phyloP scores from a whole-genome alignment of 2,888 invertebrate genomes.

The Dascillus cervinus region DNA sequence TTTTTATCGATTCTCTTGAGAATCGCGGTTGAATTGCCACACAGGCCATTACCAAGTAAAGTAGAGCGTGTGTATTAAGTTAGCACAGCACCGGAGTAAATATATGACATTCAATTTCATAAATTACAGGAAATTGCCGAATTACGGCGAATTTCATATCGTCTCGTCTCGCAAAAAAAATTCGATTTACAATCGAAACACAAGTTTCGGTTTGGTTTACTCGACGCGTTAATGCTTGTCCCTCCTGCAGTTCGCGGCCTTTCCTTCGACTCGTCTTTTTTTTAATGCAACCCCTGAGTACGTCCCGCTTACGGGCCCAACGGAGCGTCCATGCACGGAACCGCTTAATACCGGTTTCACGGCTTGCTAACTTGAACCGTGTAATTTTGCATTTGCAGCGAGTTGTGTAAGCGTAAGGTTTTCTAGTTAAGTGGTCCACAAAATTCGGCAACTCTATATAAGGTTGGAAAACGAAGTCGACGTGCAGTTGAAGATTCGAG shows the following conservation, averaged over 20 bases:
- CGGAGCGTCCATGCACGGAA: conserved; percentile 41
- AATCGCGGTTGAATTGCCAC: conserved; percentile 24
- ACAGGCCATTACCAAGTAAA: conserved; percentile 26
- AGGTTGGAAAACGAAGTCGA: conserved; percentile 36
- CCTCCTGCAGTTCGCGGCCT: too few relatives aligned
- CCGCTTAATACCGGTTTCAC: conserved; percentile 46
- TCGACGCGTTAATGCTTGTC: too few relatives aligned
- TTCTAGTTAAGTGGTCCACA: conserved; percentile 57
- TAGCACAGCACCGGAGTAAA: conserved; percentile 14
- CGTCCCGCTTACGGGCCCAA: conserved; percentile 26
- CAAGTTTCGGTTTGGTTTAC: too few relatives aligned
- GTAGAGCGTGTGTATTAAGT: conserved; percentile 27
- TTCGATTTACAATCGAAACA: too few relatives aligned
- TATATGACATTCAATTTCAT: too few relatives aligned
- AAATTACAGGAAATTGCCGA: too few relatives aligned
- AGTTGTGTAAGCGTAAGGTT: conserved; percentile 49
- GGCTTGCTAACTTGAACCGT: conserved; percentile 52
- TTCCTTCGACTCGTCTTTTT: too few relatives aligned
- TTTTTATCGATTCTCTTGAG: conserved; percentile 22
- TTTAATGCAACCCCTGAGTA: conserved; percentile 14
- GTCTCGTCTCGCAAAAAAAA: too few relatives aligned
- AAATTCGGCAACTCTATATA: conserved; percentile 54
- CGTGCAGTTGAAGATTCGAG: conserved; percentile 28
- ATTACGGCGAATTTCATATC: too few relatives aligned
- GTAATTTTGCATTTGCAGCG: conserved; percentile 52